A percentile compares a stretch with the other conserved stretches of the same genome.
Evolutionary conservation across 2,113 vertebrate species (phyloP).

Genomic region (Corythaixoides concolor): DNA sequence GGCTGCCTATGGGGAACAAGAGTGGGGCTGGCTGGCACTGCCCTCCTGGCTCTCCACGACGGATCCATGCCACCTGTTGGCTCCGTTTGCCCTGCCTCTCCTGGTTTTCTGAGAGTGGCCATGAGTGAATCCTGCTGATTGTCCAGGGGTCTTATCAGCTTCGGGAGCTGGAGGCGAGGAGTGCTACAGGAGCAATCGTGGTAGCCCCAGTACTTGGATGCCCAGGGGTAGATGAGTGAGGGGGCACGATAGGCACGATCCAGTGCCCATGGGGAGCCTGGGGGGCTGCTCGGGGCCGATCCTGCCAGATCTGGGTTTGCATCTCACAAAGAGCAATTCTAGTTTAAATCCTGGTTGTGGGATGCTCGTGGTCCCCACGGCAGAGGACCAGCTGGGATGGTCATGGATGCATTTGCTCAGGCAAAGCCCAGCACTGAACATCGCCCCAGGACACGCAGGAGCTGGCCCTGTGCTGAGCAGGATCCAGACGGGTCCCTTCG

Average conservation of each 20-base stretch:
- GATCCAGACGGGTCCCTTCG: not conserved
- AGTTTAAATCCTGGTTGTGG: not conserved
- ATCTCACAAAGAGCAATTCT: not conserved
- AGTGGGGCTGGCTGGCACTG: not conserved
- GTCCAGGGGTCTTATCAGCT: not conserved
- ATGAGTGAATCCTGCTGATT: not conserved
- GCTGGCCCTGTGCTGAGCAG: not conserved
- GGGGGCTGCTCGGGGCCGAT: fast-evolving
- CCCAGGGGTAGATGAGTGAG: not conserved
- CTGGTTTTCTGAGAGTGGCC: fast-evolving
- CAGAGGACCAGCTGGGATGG: too few species aligned
- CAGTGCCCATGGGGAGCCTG: not conserved
- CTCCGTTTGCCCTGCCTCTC: fast-evolving
- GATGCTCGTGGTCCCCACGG: not conserved
- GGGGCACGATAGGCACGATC: not conserved
- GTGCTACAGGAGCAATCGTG: not conserved
- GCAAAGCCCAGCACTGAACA: not conserved
- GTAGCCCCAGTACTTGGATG: not conserved
- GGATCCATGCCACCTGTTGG: fast-evolving
- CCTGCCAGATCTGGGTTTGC: not conserved
- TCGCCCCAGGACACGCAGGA: too few species aligned
- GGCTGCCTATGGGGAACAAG: fast-evolving
- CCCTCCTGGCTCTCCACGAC: fast-evolving
- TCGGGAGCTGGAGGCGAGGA: not conserved
- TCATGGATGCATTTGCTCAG: fast-evolving